Base-by-base conservation (phyloP, 2,113 vertebrate genomes). In the Lophius piscatorius region DNA sequence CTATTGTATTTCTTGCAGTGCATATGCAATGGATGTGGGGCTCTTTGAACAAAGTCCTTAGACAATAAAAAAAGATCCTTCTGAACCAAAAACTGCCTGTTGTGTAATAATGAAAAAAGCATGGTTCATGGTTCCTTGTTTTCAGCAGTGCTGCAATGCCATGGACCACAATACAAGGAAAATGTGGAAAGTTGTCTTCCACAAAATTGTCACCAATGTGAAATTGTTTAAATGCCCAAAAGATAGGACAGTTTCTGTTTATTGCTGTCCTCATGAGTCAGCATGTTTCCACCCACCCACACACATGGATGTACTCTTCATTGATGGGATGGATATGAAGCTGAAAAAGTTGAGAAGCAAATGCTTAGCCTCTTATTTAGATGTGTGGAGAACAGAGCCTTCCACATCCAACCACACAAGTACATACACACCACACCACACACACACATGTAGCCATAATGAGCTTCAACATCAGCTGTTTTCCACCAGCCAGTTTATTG, bases 381-480 rank as follows among this genome's bases (percentile, higher is more conserved):
- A 87, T 52, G 61, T 84, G 81, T 62, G 71, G 78, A 76, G 75
- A 82, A 78, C 77, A 80, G 52, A 77, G 64, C 58, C 56, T 62
- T 74, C 36, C 54, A 63, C 66, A 80, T 66, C 50, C 51, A 70
- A 74, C 81, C 79, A 2, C 83, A 73, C 69, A 52, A 55, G 28
- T 38, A 64, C 45, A 76, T 48, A 64, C 45, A 64, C 44, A 46
- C 59, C n/a, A n/a, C n/a, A n/a, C n/a, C n/a, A 61, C 71, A 55
- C 66, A 70, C 69, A 72, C 61, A 44, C 40, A 72, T 6, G 26
- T 23, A 60, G 44, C 39, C 56, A 61, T 70, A 70, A 76, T 63
- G 66, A 82, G 81, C 76, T 82, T 86, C 80, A 66, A 80, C 81
- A 84, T 87, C 81, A 78, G 78, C 81, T 76, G 84, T 74, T 83